Evolutionary conservation across 2,797 vertebrate genomes (phyloP), one percentile per base, ranked within the genome.

Genomic region (Chromobotia macracanthus): DNA sequence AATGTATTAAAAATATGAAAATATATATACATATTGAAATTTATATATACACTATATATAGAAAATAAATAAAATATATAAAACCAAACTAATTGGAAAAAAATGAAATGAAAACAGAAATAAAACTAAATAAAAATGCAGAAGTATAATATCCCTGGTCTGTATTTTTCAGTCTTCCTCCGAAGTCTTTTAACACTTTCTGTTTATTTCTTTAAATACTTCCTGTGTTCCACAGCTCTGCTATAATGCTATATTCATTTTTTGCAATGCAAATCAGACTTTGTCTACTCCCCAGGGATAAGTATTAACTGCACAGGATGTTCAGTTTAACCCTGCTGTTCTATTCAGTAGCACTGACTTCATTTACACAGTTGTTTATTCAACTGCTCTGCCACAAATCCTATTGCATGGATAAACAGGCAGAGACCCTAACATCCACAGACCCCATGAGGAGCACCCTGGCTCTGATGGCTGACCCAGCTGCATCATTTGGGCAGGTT

Each of bases 401-500:
- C 74, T 38, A 72, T 75, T 15, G 18, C 58, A 31, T 50, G 70
- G 80, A 80, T 80, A 77, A 85, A 77, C 82, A 77, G 61, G 77
- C 73, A 56, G 13, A 55, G 72, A 53, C 67, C 74, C 71, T 55
- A 78, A 60, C 44, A 51, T 58, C 74, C 68, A 67, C 63, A 38
- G 56, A 55, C 72, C 41, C 65, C 65, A 70, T 69, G 65, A 73
- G 74, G 73, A 53, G 75, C 71, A 41, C 53, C 50, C n/a, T 75
- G 55, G 56, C 25, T 63, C 51, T 71, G 58, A 35, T 77, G 82
- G 72, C 65, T 70, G 81, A 66, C 77, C 81, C 85, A 84, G 83
- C 83, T 84, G 83, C 77, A 64, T 77, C 64, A 82, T 70, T 70
- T 79, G 76, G 79, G 70, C 69, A 61, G 65, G 25, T 68, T 74